phyloP scores from a whole-genome alignment of 1,140 invertebrate species.

The Bemisia tabaci region DNA sequence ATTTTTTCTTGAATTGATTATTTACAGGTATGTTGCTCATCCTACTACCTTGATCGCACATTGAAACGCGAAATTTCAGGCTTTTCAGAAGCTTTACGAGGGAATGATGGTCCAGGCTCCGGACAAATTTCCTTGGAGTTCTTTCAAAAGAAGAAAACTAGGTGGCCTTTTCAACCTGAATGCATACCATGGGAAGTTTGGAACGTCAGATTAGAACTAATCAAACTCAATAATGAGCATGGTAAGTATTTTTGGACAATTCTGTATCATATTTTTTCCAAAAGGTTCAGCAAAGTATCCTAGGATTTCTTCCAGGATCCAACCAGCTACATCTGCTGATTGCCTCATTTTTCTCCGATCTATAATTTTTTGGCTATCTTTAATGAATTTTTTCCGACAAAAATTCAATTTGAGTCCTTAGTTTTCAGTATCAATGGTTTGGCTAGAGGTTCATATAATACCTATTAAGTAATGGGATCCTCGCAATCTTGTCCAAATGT shows the following conservation, averaged over 20 bases:
- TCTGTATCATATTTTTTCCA: neutral
- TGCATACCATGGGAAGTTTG: slow-evolving; percentile 95
- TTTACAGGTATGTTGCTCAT: slow-evolving; percentile 59
- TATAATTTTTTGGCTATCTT: too few species aligned
- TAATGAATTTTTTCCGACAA: too few species aligned
- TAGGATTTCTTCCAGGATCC: too few species aligned
- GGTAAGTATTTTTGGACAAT: slow-evolving; percentile 29
- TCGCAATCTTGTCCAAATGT: too few species aligned
- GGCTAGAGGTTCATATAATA: too few species aligned
- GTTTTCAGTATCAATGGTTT: too few species aligned
- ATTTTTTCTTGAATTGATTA: neutral
- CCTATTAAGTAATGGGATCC: too few species aligned
- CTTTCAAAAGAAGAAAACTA: slow-evolving; percentile 77
- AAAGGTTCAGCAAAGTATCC: neutral
- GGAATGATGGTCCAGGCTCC: slow-evolving; percentile 50
- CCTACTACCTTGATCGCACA: slow-evolving; percentile 52
- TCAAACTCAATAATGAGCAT: slow-evolving; percentile 71
- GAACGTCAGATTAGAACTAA: slow-evolving; percentile 80
- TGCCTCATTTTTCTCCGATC: too few species aligned
- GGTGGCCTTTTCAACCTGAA: slow-evolving; percentile 78
- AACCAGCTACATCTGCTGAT: too few species aligned
- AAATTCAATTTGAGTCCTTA: too few species aligned
- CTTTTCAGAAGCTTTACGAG: slow-evolving; percentile 73
- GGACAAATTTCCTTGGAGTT: slow-evolving; percentile 91
- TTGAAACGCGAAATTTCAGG: slow-evolving; percentile 67